These are phyloP conservation scores for Podabrus alpinus DNA, from an alignment of 2,888 invertebrate species.

Conservation along the genomic window DNA sequence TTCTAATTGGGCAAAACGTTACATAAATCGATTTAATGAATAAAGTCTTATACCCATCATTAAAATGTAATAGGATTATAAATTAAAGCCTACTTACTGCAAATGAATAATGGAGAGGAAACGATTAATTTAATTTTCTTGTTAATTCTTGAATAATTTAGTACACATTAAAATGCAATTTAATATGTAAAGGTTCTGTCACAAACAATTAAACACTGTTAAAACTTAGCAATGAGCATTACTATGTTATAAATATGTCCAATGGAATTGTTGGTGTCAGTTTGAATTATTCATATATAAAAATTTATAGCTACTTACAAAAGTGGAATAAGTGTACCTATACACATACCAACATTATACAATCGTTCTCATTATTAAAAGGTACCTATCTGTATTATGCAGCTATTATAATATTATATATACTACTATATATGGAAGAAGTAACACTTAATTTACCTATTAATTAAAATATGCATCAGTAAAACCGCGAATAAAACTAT, in stretches of 20 bases:
- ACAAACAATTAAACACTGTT: slow-evolving; percentile 33
- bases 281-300: slow-evolving; percentile 29
- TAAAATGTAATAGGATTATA: neutral
- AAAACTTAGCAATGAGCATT: slow-evolving; percentile 28
- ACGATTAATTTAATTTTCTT: slow-evolving; percentile 22
- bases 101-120: slow-evolving; percentile 20
- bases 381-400: neutral
- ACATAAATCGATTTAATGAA: neutral
- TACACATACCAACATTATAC: neutral
- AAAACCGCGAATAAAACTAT: neutral
- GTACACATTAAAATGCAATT: slow-evolving; percentile 23
- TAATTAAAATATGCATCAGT: too few relatives aligned
- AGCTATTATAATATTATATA: neutral
- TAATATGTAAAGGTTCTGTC: slow-evolving; percentile 28
- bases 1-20: slow-evolving; percentile 2
- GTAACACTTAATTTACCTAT: neutral
- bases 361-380: neutral
- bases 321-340: slow-evolving; percentile 18
- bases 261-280: slow-evolving; percentile 25
- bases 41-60: slow-evolving; percentile 18
- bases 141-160: slow-evolving; percentile 19
- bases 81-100: slow-evolving; percentile 12
- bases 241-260: slow-evolving; percentile 34
- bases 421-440: neutral
- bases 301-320: slow-evolving; percentile 27